phyloP scores from a whole-genome alignment of 2,797 vertebrate genomes.

The Spheniscus humboldti region DNA sequence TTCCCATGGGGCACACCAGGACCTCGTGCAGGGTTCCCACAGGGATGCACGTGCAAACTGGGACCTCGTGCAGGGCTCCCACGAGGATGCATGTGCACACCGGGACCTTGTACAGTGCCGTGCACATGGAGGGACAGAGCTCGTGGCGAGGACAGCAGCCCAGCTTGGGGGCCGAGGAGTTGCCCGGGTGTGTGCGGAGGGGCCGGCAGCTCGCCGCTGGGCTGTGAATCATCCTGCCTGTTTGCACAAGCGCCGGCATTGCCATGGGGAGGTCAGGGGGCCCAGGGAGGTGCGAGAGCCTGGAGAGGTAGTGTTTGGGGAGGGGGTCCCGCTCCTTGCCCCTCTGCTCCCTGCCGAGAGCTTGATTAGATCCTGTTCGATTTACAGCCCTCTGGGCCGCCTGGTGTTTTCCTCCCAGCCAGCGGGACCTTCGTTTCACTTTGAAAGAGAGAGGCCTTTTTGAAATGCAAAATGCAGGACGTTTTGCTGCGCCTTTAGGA shows the following conservation, averaged over 20 bases:
- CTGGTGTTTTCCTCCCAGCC: background rate
- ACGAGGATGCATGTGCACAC: background rate
- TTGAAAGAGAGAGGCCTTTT: background rate
- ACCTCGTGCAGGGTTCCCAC: background rate
- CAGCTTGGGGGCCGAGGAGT: background rate
- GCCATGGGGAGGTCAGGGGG: background rate
- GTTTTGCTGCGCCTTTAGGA: background rate
- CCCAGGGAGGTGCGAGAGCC: background rate
- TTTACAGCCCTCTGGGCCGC: constrained; percentile 10
- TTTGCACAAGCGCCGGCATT: background rate
- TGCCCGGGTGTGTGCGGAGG: background rate
- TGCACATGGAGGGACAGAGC: accelerated
- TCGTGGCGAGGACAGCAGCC: background rate
- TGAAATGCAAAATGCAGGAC: constrained; percentile 34
- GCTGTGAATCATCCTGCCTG: background rate
- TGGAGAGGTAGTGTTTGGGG: background rate
- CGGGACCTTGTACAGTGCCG: accelerated
- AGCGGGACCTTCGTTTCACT: background rate
- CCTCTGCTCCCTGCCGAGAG: background rate
- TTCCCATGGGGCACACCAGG: accelerated
- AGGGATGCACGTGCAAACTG: background rate
- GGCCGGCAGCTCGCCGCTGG: accelerated
- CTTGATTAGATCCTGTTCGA: background rate
- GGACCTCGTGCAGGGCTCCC: accelerated
- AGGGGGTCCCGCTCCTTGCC: background rate